Evolutionary conservation across 2,888 invertebrate genomes (phyloP).

Genomic region (Euproctis similis): DNA sequence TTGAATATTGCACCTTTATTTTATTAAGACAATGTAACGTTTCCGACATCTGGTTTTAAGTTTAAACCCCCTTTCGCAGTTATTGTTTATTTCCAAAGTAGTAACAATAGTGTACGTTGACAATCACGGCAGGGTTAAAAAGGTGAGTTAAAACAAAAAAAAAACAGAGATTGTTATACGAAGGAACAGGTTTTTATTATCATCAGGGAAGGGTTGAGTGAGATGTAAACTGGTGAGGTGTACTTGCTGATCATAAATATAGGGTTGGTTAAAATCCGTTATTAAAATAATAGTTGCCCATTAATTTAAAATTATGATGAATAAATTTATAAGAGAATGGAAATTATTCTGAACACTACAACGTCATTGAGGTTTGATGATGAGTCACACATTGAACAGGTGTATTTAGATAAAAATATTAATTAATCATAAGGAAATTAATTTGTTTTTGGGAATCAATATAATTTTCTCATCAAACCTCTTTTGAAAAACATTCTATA

Average conservation of each 20-base stretch:
- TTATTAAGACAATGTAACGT: slow-evolving; percentile 59
- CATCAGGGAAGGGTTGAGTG: slow-evolving; percentile 67
- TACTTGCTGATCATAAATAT: slow-evolving; percentile 30
- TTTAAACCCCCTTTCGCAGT: slow-evolving; percentile 34
- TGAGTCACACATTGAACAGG: too few relatives aligned
- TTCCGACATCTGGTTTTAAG: slow-evolving; percentile 55
- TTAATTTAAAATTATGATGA: too few relatives aligned
- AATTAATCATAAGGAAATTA: too few relatives aligned
- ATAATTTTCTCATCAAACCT: too few relatives aligned
- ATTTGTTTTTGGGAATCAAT: too few relatives aligned
- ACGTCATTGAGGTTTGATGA: too few relatives aligned
- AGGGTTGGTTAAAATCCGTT: slow-evolving; percentile 43
- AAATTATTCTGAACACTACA: too few relatives aligned
- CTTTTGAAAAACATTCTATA: too few relatives aligned
- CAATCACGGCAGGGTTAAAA: slow-evolving; percentile 55
- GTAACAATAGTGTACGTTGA: slow-evolving; percentile 60
- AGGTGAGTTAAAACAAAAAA: slow-evolving; percentile 65
- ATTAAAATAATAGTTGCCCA: neutral
- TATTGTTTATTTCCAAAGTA: slow-evolving; percentile 56
- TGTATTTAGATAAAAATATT: too few relatives aligned
- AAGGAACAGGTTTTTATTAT: slow-evolving; percentile 69
- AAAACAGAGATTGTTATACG: slow-evolving; percentile 58
- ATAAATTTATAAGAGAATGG: too few relatives aligned
- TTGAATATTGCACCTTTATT: slow-evolving; percentile 56
- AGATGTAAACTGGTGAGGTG: slow-evolving; percentile 63